Conservation (phyloP, 2,113 vertebrate species). For the Microtus richardsoni region DNA sequence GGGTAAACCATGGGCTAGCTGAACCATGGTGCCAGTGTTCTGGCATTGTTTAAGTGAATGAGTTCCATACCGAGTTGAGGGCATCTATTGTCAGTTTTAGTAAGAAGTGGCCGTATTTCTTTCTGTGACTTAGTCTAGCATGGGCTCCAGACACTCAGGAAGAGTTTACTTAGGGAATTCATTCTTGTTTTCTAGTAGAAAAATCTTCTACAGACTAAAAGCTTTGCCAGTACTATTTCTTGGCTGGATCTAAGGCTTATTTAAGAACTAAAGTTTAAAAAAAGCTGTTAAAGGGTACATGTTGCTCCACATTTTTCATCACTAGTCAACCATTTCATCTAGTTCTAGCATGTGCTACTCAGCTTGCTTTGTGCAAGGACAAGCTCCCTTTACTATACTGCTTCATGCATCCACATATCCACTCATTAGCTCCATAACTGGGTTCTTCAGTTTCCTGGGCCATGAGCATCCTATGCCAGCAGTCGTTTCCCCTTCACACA, state of each 20-base stretch:
- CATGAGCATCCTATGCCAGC: neutral
- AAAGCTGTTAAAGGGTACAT: slow-evolving; percentile 1
- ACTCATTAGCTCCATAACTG: slow-evolving; percentile 15
- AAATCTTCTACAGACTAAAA: slow-evolving; percentile 59
- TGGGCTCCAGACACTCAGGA: slow-evolving; percentile 31
- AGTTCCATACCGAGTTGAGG: slow-evolving; percentile 23
- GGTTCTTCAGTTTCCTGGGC: slow-evolving; percentile 49
- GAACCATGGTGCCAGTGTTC: neutral
- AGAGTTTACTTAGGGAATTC: slow-evolving; percentile 47
- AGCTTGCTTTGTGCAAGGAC: neutral
- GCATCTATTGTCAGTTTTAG: slow-evolving; percentile 6
- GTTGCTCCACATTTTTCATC: slow-evolving; percentile 14
- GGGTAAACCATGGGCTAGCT: neutral
- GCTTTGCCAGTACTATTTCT: slow-evolving; percentile 44
- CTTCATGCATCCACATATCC: neutral
- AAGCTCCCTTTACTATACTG: neutral
- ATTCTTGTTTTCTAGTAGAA: slow-evolving; percentile 53
- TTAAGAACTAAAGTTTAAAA: slow-evolving; percentile 38
- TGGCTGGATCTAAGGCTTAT: slow-evolving; percentile 30
- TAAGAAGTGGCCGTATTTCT: neutral
- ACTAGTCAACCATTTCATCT: slow-evolving; percentile 1
- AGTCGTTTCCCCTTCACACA: neutral
- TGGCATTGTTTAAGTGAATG: neutral
- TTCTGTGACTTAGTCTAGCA: slow-evolving; percentile 46
- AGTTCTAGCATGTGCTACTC: neutral